Evolutionary conservation across 2,888 invertebrate species (phyloP).

Genomic region (Oxytorus armatus): DNA sequence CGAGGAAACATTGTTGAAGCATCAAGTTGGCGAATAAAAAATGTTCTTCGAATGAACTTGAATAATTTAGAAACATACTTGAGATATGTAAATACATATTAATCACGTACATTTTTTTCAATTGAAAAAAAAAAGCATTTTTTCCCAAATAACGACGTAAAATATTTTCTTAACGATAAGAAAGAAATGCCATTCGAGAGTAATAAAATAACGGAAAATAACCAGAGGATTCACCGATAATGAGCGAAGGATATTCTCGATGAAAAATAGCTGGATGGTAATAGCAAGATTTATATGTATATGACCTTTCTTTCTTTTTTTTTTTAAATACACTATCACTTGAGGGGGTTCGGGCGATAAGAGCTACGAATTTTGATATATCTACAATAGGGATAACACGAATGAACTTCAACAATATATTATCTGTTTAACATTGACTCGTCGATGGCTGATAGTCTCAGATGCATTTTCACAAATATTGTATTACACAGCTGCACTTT

Average conservation of each 20-base stretch:
- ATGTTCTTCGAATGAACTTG: too few species aligned
- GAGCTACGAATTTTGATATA: conserved; percentile 41
- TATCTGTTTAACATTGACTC: conserved; percentile 71
- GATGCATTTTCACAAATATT: background rate
- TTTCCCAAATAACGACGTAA: too few species aligned
- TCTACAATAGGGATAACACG: conserved; percentile 61
- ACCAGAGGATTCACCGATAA: background rate
- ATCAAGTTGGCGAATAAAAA: too few species aligned
- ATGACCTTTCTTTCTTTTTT: conserved; percentile 7
- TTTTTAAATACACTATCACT: conserved; percentile 57
- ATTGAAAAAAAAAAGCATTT: too few species aligned
- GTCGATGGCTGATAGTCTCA: conserved; percentile 61
- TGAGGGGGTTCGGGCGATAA: conserved; percentile 6
- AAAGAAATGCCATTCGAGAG: background rate
- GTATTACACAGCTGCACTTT: too few species aligned
- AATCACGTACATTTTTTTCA: too few species aligned
- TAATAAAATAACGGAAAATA: background rate
- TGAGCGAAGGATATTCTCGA: conserved; percentile 1
- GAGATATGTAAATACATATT: too few species aligned
- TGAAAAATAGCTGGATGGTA: conserved; percentile 20
- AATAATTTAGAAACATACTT: too few species aligned
- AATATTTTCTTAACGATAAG: too few species aligned
- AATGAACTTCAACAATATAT: conserved; percentile 70
- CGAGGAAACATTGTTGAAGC: too few species aligned
- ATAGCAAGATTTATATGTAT: conserved; percentile 10